Evolutionary conservation across 2,888 invertebrate genomes (phyloP).

Genomic region (Heteromyza rotundicornis): DNA sequence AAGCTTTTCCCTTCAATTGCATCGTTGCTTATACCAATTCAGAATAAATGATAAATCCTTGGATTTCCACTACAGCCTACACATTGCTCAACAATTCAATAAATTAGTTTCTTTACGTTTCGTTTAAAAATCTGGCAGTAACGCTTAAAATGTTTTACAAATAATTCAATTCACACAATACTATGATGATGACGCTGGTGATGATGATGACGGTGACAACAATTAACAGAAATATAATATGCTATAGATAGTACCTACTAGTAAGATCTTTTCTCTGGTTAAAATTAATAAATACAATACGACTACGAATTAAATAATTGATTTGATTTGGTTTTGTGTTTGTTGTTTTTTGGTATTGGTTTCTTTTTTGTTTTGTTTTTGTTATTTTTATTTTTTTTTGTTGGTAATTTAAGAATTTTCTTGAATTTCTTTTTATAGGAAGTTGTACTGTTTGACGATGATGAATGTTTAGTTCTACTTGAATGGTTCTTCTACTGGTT

Average conservation of each 20-base stretch:
- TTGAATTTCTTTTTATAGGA: constrained; percentile 17
- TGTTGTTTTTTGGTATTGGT: not conserved
- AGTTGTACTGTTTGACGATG: constrained; percentile 15
- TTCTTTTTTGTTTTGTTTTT: no score
- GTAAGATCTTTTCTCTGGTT: no score
- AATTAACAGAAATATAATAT: constrained; percentile 43
- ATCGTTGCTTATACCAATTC: no score
- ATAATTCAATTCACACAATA: not conserved
- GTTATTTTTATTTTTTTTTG: no score
- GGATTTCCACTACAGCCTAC: not conserved
- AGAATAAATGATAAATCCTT: not conserved
- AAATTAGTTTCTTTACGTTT: not conserved
- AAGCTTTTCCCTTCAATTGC: no score
- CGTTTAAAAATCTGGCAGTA: not conserved
- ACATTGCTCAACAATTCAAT: constrained; percentile 1
- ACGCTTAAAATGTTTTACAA: not conserved
- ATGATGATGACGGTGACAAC: no score
- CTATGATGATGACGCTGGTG: no score
- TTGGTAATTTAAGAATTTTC: not conserved
- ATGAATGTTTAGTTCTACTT: constrained; percentile 4
- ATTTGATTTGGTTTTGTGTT: not conserved
- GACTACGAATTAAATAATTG: constrained; percentile 2
- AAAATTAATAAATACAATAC: not conserved
- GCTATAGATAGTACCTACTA: not conserved
- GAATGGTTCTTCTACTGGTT: not conserved